phyloP scores from a whole-genome alignment of 2,113 vertebrate genomes.

The Marmota flaviventris region DNA sequence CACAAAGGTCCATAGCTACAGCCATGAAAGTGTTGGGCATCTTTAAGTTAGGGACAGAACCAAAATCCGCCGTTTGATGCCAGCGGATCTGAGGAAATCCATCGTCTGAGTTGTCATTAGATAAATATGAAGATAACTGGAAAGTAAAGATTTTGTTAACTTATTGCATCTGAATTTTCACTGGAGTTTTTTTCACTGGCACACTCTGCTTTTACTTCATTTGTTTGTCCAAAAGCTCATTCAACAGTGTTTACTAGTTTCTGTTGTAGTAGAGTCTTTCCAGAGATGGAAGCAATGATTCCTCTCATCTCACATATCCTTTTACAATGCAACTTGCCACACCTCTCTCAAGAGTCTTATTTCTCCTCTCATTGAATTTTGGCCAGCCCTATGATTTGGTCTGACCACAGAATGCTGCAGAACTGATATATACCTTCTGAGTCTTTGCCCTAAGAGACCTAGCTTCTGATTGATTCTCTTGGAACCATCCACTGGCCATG shows the following conservation, averaged over 20 bases:
- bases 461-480: not conserved
- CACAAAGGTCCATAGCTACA: conserved; percentile 93
- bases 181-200: not conserved
- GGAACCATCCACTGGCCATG: not conserved
- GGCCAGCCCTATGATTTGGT: not conserved
- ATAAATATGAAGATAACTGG: conserved; percentile 89
- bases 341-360: not conserved
- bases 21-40: conserved; percentile 97
- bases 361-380: not conserved
- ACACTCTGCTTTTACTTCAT: not conserved
- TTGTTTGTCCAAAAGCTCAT: not conserved
- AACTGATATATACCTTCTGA: not conserved
- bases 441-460: not conserved
- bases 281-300: not conserved
- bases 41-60: conserved; percentile 90
- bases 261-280: not conserved
- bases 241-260: not conserved
- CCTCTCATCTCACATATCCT: no score
- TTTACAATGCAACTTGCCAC: not conserved
- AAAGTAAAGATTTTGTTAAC: not conserved
- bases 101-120: accelerated
- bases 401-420: not conserved
- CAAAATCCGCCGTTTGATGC: conserved; percentile 95
- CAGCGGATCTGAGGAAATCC: conserved; percentile 92
- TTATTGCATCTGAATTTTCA: not conserved